Evolutionary conservation across 2,888 invertebrate species (phyloP).

Genomic region (Pseudoips prasinana): DNA sequence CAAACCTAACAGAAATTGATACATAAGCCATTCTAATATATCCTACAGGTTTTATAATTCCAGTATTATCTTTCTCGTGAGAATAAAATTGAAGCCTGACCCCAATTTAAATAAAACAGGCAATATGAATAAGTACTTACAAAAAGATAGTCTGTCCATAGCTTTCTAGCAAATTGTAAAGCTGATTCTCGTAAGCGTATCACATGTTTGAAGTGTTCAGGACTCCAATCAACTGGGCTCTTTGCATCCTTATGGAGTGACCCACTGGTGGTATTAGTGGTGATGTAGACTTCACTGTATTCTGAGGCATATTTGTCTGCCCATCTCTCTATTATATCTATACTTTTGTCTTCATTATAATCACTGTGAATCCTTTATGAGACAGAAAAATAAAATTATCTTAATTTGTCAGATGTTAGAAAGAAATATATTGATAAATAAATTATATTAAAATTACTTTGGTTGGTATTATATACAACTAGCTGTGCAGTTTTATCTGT

Average conservation of each 20-base stretch:
- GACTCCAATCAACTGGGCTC: slow-evolving; percentile 88
- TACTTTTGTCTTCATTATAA: slow-evolving; percentile 90
- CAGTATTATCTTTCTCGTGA: too few species aligned
- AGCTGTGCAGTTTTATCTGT: too few species aligned
- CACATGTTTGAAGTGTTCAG: slow-evolving; percentile 87
- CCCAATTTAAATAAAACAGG: too few species aligned
- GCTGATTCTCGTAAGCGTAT: slow-evolving; percentile 90
- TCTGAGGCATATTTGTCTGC: slow-evolving; percentile 76
- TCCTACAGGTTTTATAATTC: too few species aligned
- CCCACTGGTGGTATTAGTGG: slow-evolving; percentile 67
- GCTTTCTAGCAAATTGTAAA: slow-evolving; percentile 85
- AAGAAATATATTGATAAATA: too few species aligned
- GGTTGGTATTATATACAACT: too few species aligned
- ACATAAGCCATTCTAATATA: too few species aligned
- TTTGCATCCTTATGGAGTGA: slow-evolving; percentile 80
- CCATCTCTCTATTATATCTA: slow-evolving; percentile 89
- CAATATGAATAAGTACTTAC: slow-evolving; percentile 85
- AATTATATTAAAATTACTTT: too few species aligned
- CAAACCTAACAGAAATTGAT: too few species aligned
- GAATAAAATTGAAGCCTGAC: too few species aligned
- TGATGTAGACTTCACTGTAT: slow-evolving; percentile 88
- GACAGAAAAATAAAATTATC: slow-evolving; percentile 2
- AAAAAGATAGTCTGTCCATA: slow-evolving; percentile 95
- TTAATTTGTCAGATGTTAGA: too few species aligned
- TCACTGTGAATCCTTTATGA: slow-evolving; percentile 90